phyloP scores from a whole-genome alignment of 2,113 vertebrate genomes.

The Crypturellus undulatus region DNA sequence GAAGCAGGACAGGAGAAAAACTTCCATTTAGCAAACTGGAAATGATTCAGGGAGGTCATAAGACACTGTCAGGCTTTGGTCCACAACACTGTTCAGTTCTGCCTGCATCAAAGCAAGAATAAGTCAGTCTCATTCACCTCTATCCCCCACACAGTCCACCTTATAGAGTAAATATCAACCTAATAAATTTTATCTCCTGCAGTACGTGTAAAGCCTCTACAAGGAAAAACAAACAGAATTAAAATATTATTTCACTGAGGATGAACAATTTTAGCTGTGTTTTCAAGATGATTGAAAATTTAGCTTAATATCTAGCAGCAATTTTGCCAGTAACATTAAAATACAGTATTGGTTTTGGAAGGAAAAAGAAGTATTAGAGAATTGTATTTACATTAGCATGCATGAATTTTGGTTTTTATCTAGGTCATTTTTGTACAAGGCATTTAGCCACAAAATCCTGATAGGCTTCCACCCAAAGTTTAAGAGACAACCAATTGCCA shows the following conservation, averaged over 20 bases:
- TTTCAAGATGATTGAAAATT: constrained; percentile 13
- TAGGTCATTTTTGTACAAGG: not conserved
- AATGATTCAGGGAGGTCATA: not conserved
- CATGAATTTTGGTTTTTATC: not conserved
- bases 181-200: not conserved
- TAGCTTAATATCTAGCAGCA: not conserved
- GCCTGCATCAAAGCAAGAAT: not conserved
- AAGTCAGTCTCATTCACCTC: not conserved
- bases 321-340: not conserved
- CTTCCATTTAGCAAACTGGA: not conserved
- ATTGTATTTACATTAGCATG: not conserved
- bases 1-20: not conserved
- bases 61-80: not conserved
- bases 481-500: not conserved
- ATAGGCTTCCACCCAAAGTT: not conserved
- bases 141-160: not conserved
- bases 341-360: not conserved
- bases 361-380: not conserved
- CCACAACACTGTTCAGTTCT: not conserved
- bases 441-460: not conserved
- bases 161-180: not conserved
- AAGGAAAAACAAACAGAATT: not conserved
- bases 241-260: not conserved
- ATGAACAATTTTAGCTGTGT: not conserved
- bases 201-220: not conserved